A percentile compares a stretch with the other conserved stretches of the same genome.
Evolutionary conservation across 2,797 vertebrate genomes (phyloP).

Genomic region (Leptatherina wallacei): DNA sequence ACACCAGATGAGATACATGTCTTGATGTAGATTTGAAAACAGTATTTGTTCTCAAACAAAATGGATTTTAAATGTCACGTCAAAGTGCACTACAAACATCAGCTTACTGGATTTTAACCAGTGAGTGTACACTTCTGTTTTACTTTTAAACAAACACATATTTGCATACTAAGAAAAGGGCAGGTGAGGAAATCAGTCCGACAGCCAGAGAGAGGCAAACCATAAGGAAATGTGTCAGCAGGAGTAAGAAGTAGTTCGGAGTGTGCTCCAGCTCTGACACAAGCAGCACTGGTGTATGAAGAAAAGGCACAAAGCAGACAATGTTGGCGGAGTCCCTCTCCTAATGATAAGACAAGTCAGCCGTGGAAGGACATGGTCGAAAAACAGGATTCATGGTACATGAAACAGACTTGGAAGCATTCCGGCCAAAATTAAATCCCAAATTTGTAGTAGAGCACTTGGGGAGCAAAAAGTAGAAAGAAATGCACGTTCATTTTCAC

Average conservation of each 20-base stretch:
- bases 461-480: constrained; percentile 12
- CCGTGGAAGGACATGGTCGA: constrained; percentile 22
- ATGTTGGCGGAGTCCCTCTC: constrained; percentile 18
- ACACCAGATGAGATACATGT: constrained; percentile 16
- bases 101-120: constrained; percentile 45
- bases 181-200: constrained; percentile 45
- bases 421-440: constrained; percentile 18
- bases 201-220: constrained; percentile 38
- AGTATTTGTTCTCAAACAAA: constrained; percentile 51
- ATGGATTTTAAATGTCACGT: constrained; percentile 65
- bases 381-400: constrained; percentile 24
- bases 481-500: constrained; percentile 17
- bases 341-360: constrained; percentile 49
- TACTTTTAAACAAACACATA: constrained; percentile 45
- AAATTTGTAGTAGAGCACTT: constrained; percentile 3
- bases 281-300: constrained; percentile 24
- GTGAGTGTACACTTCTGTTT: constrained; percentile 28
- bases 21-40: constrained; percentile 38
- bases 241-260: constrained; percentile 36
- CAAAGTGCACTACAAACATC: constrained; percentile 43
- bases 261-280: constrained; percentile 40
- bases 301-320: constrained; percentile 23
- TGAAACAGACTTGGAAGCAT: constrained; percentile 22
- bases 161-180: constrained; percentile 47
- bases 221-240: constrained; percentile 48